Evolutionary conservation across 2,797 vertebrate genomes (phyloP).

Genomic region (Galagoides demidoff): DNA sequence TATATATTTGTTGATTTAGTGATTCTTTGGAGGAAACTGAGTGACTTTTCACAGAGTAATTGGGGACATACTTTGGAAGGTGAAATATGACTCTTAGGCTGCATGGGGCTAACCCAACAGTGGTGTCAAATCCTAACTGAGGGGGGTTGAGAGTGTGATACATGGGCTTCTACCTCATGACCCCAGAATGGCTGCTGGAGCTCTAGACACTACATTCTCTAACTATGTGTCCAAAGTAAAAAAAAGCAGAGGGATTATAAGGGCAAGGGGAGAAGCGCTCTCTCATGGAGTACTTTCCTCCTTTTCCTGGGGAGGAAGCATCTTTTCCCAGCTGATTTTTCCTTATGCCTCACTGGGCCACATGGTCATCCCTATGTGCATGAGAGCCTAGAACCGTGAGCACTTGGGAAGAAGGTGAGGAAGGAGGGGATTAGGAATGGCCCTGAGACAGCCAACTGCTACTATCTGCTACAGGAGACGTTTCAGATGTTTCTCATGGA

Average conservation of each 20-base stretch:
- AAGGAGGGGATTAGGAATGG: not conserved
- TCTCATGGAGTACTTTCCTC: not conserved
- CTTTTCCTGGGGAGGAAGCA: not conserved
- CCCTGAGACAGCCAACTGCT: not conserved
- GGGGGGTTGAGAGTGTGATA: not conserved
- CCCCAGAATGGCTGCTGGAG: not conserved
- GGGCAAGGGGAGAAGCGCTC: not conserved
- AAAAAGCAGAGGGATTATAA: not conserved
- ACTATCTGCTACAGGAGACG: not conserved
- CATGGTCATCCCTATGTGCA: not conserved
- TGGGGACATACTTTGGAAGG: not conserved
- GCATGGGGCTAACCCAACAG: not conserved
- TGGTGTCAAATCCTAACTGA: not conserved
- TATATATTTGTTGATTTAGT: conserved; percentile 31
- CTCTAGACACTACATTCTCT: not conserved
- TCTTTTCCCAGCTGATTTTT: conserved; percentile 36
- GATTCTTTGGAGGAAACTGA: not conserved
- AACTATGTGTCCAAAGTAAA: not conserved
- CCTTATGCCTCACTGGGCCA: not conserved
- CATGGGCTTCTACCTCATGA: not conserved
- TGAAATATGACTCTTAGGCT: not conserved
- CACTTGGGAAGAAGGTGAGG: not conserved
- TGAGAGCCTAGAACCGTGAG: not conserved
- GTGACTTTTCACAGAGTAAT: not conserved
- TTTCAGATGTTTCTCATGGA: not conserved